These are phyloP conservation scores for Xenentodon cancila DNA, from an alignment of 2,797 vertebrate genomes.

Conservation along the genomic window DNA sequence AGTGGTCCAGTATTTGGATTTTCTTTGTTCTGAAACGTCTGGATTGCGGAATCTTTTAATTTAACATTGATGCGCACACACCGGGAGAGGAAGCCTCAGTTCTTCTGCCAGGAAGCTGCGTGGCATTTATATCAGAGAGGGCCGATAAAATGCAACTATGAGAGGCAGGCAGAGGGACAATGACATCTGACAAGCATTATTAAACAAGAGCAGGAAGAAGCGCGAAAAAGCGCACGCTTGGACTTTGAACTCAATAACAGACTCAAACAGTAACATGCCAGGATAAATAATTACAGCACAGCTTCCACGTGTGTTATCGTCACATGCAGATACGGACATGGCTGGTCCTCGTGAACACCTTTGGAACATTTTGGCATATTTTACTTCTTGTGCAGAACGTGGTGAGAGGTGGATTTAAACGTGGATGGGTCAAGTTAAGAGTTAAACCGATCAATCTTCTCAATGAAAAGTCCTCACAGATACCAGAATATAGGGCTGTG, in stretches of 20 bases:
- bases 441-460: not conserved
- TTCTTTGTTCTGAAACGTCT: constrained; percentile 47
- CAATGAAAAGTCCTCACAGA: constrained; percentile 2
- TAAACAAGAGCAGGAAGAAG: constrained; percentile 5
- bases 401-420: not conserved
- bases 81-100: constrained; percentile 42
- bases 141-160: constrained; percentile 20
- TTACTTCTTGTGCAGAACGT: not conserved
- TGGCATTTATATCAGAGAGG: constrained; percentile 43
- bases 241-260: not conserved
- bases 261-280: too few species aligned
- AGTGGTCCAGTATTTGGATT: constrained; percentile 31
- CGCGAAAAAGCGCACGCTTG: not conserved
- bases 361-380: not conserved
- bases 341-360: too few species aligned
- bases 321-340: too few species aligned
- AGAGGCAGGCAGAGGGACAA: not conserved
- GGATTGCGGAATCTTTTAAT: constrained; percentile 42
- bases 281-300: too few species aligned
- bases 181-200: not conserved
- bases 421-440: not conserved
- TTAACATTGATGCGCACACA: constrained; percentile 28
- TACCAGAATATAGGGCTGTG: not conserved
- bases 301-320: too few species aligned
- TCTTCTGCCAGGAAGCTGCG: constrained; percentile 52